phyloP scores from a whole-genome alignment of 1,140 invertebrate genomes.

The Ridgeia piscesae region DNA sequence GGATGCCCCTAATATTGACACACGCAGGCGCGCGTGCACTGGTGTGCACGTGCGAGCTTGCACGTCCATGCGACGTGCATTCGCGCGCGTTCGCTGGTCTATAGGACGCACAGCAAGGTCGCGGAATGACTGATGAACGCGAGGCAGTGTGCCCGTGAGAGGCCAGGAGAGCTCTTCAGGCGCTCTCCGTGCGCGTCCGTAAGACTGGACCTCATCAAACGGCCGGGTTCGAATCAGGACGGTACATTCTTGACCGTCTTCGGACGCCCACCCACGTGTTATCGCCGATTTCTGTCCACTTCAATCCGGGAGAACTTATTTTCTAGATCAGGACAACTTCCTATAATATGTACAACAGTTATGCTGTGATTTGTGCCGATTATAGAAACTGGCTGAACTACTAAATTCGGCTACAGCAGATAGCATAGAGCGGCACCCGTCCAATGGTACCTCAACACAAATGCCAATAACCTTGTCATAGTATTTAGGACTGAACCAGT shows the following conservation, averaged over 20 bases:
- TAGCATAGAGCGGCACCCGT: no score
- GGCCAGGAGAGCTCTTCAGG: neutral
- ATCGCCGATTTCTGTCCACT: neutral
- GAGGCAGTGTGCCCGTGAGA: neutral
- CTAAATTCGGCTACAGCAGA: no score
- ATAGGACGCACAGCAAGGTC: neutral
- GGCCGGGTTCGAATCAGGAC: neutral
- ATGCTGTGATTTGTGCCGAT: neutral
- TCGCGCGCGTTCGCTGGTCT: neutral
- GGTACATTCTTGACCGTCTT: neutral
- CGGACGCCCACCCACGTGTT: neutral
- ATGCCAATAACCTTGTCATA: no score
- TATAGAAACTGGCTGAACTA: neutral
- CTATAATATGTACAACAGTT: neutral
- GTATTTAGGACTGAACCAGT: no score
- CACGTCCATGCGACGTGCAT: neutral
- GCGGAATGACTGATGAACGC: neutral
- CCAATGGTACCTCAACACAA: no score
- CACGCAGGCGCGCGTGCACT: neutral
- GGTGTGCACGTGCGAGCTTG: neutral
- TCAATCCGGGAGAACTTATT: neutral
- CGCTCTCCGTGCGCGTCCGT: neutral
- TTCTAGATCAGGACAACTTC: neutral
- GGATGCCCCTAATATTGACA: neutral
- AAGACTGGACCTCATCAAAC: neutral